Conservation (phyloP, 2,797 vertebrate species). For the Eulemur coronatus region DNA sequence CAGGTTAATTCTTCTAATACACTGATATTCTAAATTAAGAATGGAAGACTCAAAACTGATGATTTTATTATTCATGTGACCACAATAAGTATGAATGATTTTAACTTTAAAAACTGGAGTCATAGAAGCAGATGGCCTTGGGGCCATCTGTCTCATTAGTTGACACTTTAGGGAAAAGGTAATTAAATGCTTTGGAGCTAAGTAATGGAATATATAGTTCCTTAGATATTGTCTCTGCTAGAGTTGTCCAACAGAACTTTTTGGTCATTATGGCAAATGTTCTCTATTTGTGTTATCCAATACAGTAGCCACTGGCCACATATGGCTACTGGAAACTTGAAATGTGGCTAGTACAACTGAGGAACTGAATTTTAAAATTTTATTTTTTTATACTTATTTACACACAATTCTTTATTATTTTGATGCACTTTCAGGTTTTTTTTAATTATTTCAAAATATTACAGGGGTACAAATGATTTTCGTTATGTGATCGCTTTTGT, state of each 20-base stretch:
- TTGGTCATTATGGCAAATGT: neutral
- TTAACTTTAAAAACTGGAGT: conserved; percentile 16
- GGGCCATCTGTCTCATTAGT: neutral
- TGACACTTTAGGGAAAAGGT: neutral
- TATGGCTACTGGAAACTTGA: neutral
- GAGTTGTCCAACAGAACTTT: neutral
- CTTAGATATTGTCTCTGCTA: neutral
- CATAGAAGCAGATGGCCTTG: neutral
- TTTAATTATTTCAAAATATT: neutral
- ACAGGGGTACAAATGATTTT: neutral
- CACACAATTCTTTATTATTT: neutral
- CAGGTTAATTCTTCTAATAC: neutral
- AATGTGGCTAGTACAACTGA: neutral
- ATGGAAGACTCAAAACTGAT: neutral
- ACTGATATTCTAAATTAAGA: neutral
- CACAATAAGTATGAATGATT: neutral
- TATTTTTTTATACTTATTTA: neutral
- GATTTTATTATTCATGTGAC: neutral
- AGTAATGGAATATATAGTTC: neutral
- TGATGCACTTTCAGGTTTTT: neutral
- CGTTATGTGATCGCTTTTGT: neutral
- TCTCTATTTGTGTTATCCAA: neutral
- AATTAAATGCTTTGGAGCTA: neutral
- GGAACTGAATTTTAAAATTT: neutral
- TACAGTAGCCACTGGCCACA: neutral